These are phyloP conservation scores for Galerucella pusilla DNA, from an alignment of 2,888 invertebrate species.

Conservation along the genomic window DNA sequence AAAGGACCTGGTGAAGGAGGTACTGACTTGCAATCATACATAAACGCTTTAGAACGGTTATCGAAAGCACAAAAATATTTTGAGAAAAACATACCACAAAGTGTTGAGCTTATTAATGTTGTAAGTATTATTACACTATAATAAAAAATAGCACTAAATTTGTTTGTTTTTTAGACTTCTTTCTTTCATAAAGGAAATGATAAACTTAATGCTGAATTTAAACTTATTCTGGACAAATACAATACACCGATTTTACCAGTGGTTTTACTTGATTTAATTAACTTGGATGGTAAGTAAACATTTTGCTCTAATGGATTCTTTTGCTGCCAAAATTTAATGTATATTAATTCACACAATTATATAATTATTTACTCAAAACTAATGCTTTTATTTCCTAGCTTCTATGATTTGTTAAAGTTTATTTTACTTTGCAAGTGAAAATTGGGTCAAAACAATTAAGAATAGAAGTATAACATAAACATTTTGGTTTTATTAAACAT, in stretches of 20 bases:
- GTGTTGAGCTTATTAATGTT: slow-evolving; percentile 93
- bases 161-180: slow-evolving; percentile 70
- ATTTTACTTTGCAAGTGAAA: slow-evolving; percentile 10
- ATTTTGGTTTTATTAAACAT: slow-evolving; percentile 19
- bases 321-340: neutral
- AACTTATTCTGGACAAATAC: slow-evolving; percentile 85
- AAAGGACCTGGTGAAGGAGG: slow-evolving; percentile 80
- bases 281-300: slow-evolving; percentile 59
- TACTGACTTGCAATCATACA: slow-evolving; percentile 67
- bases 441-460: slow-evolving; percentile 20
- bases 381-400: neutral
- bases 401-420: slow-evolving; percentile 9
- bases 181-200: slow-evolving; percentile 86
- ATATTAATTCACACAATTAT: too few species aligned
- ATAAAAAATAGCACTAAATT: neutral
- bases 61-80: slow-evolving; percentile 92
- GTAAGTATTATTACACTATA: slow-evolving; percentile 66
- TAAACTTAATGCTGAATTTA: slow-evolving; percentile 88
- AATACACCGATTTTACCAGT: slow-evolving; percentile 89
- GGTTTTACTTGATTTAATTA: slow-evolving; percentile 87
- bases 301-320: slow-evolving; percentile 5
- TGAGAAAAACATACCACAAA: slow-evolving; percentile 91
- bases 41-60: slow-evolving; percentile 84
- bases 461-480: slow-evolving; percentile 23
- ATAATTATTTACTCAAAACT: too few species aligned